Conservation (phyloP, 2,797 vertebrate species). For the Enteromius viviparus region DNA sequence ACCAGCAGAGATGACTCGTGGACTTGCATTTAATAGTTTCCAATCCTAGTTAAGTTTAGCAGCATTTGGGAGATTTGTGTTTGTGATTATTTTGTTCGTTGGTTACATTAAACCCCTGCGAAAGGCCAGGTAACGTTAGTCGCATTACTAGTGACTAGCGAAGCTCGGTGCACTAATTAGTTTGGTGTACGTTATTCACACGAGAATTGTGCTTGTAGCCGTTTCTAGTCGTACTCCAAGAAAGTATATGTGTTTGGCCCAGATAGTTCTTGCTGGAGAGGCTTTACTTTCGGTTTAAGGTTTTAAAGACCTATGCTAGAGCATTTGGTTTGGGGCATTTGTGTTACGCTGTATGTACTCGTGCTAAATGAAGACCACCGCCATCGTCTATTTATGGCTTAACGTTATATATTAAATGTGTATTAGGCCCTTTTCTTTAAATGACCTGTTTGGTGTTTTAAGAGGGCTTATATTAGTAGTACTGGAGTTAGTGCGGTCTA, state of each 20-base stretch:
- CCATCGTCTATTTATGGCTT: background rate
- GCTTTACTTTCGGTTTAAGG: constrained; percentile 48
- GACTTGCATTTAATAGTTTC: background rate
- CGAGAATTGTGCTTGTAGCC: background rate
- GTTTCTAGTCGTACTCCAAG: background rate
- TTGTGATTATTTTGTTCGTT: background rate
- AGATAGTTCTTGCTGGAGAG: constrained; percentile 2
- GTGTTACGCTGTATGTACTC: background rate
- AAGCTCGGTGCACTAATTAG: background rate
- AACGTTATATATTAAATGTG: background rate
- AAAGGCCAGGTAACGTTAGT: background rate
- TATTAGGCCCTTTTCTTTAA: no score
- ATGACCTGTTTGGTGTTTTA: background rate
- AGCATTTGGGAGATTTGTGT: background rate
- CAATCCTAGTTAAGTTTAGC: background rate
- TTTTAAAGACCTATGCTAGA: background rate
- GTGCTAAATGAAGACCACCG: background rate
- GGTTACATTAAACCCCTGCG: background rate
- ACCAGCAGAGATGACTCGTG: background rate
- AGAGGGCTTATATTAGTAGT: background rate
- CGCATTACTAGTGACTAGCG: background rate
- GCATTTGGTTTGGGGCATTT: background rate
- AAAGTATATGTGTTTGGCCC: background rate
- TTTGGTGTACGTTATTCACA: background rate
- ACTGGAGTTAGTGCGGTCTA: background rate